Evolutionary conservation across 2,888 invertebrate genomes (phyloP).

Genomic region (Caenorhabditis uteleia): DNA sequence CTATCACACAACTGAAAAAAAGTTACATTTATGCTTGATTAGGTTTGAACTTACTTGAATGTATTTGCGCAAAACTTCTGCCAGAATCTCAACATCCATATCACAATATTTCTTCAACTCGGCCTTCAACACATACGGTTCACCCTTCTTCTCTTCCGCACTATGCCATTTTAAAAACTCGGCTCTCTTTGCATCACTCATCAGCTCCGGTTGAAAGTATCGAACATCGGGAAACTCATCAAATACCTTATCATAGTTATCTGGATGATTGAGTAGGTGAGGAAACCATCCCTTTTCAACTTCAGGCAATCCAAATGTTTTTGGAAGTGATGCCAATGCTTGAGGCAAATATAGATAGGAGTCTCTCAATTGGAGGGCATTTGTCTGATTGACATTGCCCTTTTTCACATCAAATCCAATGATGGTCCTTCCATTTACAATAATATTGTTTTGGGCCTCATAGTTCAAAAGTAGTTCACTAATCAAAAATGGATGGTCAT

Average conservation of each 20-base stretch:
- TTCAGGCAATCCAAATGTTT: neutral
- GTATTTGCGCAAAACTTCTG: neutral
- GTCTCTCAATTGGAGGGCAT: neutral
- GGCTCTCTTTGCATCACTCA: neutral
- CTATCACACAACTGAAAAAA: neutral
- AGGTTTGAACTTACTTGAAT: too few relatives aligned
- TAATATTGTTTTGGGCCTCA: too few relatives aligned
- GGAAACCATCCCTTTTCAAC: neutral
- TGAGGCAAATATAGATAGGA: neutral
- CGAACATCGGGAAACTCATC: neutral
- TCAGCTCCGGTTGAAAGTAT: neutral
- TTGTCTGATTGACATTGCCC: too few relatives aligned
- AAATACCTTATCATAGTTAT: neutral
- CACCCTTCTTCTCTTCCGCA: neutral
- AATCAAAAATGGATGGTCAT: too few relatives aligned
- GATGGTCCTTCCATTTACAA: too few relatives aligned
- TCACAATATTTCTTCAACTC: neutral
- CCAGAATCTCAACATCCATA: neutral
- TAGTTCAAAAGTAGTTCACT: too few relatives aligned
- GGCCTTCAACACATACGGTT: neutral
- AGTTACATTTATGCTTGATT: too few relatives aligned
- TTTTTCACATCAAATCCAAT: too few relatives aligned
- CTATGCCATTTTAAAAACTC: neutral
- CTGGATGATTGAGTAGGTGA: neutral
- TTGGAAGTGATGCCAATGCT: neutral